Percentiles rank a stretch among this genome's conserved stretches.
Conservation (phyloP, 2,113 vertebrate genomes). For the Regulus satrapa region DNA sequence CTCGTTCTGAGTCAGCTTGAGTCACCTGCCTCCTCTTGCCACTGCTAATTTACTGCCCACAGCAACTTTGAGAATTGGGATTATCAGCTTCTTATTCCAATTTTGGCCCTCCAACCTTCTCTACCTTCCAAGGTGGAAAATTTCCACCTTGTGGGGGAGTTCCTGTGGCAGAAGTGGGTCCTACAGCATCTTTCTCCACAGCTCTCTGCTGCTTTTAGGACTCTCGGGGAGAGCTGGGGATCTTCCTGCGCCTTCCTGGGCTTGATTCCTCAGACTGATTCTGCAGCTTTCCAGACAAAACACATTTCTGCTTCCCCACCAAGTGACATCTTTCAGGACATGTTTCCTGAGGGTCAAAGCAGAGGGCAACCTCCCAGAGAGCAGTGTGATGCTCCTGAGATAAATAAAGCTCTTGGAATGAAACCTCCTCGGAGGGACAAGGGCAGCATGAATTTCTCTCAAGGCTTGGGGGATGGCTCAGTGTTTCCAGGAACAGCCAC, state of each 20-base stretch:
- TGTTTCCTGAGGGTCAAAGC: background rate
- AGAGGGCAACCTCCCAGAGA: background rate
- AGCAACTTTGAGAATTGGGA: background rate
- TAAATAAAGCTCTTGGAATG: background rate
- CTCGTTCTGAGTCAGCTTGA: background rate
- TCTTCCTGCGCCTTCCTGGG: background rate
- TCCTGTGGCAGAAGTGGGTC: background rate
- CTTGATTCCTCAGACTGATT: background rate
- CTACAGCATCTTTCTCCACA: background rate
- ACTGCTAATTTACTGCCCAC: background rate
- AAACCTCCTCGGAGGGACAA: background rate
- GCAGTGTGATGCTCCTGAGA: background rate
- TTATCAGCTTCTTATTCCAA: background rate
- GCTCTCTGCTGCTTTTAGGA: background rate
- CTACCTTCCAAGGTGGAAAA: background rate
- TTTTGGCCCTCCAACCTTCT: background rate
- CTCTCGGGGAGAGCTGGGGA: background rate
- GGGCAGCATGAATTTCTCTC: background rate
- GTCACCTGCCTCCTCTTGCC: background rate
- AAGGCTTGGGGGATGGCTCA: background rate
- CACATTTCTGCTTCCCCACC: background rate
- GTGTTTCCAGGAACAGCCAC: background rate
- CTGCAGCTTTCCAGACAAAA: background rate
- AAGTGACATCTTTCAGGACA: background rate
- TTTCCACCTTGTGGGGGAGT: fast-evolving